Evolutionary conservation across 2,888 invertebrate genomes (phyloP), one percentile per base, ranked within the genome.

Genomic region (Stegophylla sp.): DNA sequence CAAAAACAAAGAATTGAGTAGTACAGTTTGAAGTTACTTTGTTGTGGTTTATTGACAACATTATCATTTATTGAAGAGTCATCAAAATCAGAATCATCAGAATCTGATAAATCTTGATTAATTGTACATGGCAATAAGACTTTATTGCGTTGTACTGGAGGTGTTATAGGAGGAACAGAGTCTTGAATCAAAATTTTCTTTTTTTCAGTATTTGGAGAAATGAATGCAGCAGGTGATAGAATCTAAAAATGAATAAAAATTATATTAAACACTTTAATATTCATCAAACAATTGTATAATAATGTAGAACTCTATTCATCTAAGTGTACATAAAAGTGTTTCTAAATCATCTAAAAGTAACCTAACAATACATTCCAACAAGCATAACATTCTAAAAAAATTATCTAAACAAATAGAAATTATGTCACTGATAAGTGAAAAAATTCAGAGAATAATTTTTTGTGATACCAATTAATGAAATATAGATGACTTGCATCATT

Each of bases 61-160:
- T 5, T 17, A 17, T 79, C 23, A 4, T 41, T 48, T 17, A n/a
- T 3, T 13, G n/a, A 53, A 51, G 79, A 79, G 34, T 71, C 63
- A n/a, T 63, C 71, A 20, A 51, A 79, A 79, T 79, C 71, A 0
- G 79, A 61, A 61, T 79, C 79, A 41, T 79, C 79, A 10, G 61
- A 51, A 13, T 69, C 77, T 7, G 26, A 4, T 23, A 79, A 41
- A 51, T 51, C 28, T 0, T 45, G 26, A 15, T 43, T 34, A 7
- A 51, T 48, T 9, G 79, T 20, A 3, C 34, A 76, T 13, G 66
- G 15, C n/a, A 79, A 23, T 48, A 61, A 34, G 0, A 79, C 79
- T 71, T 45, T 79, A 48, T 26, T 79, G 23, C 48, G 56, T 1
- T 79, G 69, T 26, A 61, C n/a, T 23, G 59, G n/a, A 34, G 69